Evolutionary conservation across 2,113 vertebrate species (phyloP).

Genomic region (Pseudorhombus dupliciocellatus): DNA sequence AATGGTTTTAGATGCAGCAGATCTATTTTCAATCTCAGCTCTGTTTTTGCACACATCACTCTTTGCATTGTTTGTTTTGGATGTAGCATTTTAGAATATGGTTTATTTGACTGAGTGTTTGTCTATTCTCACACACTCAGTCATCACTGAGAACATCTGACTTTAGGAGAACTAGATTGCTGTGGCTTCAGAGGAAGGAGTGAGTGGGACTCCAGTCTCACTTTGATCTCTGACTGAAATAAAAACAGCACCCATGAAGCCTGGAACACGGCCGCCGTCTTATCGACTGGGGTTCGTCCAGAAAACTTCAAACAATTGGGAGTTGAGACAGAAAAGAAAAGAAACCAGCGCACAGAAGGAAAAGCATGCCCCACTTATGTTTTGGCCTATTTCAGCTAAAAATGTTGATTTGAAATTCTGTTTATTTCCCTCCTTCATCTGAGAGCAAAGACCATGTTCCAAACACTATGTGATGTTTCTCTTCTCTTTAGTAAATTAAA

Average conservation of each 20-base stretch:
- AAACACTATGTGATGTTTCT: background rate
- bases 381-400: conserved; percentile 19
- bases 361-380: conserved; percentile 54
- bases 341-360: conserved; percentile 45
- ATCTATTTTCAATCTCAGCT: too few species aligned
- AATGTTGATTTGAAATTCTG: conserved; percentile 14
- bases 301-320: conserved; percentile 55
- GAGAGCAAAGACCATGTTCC: conserved; percentile 2
- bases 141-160: too few species aligned
- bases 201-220: background rate
- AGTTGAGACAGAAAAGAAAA: conserved; percentile 36
- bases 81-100: too few species aligned
- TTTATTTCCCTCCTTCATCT: conserved; percentile 8
- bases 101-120: too few species aligned
- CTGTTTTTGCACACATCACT: too few species aligned
- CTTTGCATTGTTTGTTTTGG: too few species aligned
- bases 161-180: too few species aligned
- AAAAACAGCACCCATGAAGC: background rate
- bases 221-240: background rate
- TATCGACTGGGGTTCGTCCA: conserved; percentile 41
- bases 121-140: too few species aligned
- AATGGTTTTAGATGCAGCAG: too few species aligned
- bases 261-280: conserved; percentile 12
- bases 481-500: too few species aligned
- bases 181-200: too few species aligned